Base-by-base conservation (phyloP, 2,888 invertebrate genomes). In the Protophormia terraenovae region DNA sequence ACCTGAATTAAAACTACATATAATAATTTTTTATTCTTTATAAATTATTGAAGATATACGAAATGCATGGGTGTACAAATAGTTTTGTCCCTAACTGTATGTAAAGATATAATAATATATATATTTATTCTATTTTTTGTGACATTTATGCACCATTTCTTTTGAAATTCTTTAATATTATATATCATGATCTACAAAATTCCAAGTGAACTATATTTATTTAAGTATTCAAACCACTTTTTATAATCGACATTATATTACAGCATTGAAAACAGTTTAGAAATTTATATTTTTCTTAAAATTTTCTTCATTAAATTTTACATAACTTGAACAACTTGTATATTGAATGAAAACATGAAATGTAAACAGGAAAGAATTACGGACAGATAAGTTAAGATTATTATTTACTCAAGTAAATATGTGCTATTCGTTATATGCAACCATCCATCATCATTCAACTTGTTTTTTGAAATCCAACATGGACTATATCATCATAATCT, bases 401-500 rank as follows among this genome's bases (percentile, higher is more conserved):
- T 24, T 16, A 66, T 45, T 16, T 16, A 45, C 10, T 22, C 66
- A n/a, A 60, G 10, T 60, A 47, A 47, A 66, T 41, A 45, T 19
- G 16, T 38, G 45, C 6, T 12, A 8, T 38, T 55, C 22, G 22
- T 71, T 79, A 71, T 72, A 41, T 22, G 22, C 53, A 73, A 29
- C 62, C 47, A 83, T 53, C 69, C 69, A 69, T 69, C 41, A 72
- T 50, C n/a, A n/a, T 22, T 60, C 35, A 64, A 64, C 76, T 67
- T 60, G 80, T 47, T 35, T 53, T 73, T 53, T n/a, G 55, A 45
- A 10, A 55, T 45, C 35, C 64, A 66, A 32, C 64, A 71, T 66
- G 47, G 66, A 67, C 60, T 72, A 60, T 58, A 76, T 76, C 66
- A 60, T 66, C 47, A 60, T 75, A 60, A 73, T 69, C 41, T 55